These are phyloP conservation scores for Dysmachus trigonus DNA, from an alignment of 2,888 invertebrate genomes.

Conservation along the genomic window DNA sequence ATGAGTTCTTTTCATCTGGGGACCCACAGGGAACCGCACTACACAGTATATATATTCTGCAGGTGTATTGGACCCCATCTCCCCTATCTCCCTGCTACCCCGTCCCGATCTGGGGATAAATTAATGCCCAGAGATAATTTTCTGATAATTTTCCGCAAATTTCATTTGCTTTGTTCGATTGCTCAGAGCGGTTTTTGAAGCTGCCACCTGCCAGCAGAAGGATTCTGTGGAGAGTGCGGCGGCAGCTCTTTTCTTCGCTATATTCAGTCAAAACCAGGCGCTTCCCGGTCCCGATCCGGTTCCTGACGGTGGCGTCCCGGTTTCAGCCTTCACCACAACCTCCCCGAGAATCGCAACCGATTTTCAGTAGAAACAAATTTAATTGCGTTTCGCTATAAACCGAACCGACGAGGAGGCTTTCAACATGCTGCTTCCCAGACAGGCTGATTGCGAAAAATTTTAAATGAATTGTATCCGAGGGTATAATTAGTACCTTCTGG, in stretches of 20 bases:
- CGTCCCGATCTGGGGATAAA: conserved; percentile 9
- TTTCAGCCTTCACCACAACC: not conserved
- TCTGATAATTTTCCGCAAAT: conserved; percentile 25
- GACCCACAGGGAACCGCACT: not conserved
- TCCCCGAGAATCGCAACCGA: not conserved
- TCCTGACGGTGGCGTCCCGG: not conserved
- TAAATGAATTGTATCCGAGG: not conserved
- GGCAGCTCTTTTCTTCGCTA: not conserved
- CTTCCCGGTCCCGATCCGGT: not conserved
- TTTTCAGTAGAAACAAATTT: not conserved
- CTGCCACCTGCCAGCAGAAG: not conserved
- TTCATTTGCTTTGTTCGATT: conserved; percentile 16
- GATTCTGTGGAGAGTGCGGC: not conserved
- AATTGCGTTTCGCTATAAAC: not conserved
- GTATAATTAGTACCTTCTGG: not conserved
- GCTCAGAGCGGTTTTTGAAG: conserved; percentile 1
- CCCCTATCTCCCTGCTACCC: not conserved
- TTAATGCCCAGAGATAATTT: conserved; percentile 33
- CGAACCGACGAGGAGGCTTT: not conserved
- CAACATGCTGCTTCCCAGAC: not conserved
- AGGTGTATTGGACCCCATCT: not conserved
- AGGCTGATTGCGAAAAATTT: not conserved
- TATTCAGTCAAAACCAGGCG: not conserved
- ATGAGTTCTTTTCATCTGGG: conserved; percentile 28
- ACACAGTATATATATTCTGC: too few species aligned